Percentiles rank a stretch among this genome's conserved stretches.
Evolutionary conservation across 2,888 invertebrate species (phyloP).

Genomic region (Phortica okadai): DNA sequence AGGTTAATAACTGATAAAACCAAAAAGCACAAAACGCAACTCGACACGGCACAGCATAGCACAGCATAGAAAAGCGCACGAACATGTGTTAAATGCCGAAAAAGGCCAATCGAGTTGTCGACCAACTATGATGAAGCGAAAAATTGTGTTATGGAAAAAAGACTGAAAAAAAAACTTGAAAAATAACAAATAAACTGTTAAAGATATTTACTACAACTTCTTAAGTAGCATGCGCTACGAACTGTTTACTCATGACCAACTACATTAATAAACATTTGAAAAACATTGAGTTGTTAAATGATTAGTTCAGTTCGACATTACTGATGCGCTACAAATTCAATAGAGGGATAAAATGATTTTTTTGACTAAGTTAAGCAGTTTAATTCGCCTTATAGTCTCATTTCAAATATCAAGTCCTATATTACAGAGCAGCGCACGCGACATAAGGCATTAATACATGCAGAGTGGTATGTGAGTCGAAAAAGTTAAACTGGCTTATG

Average conservation of each 20-base stretch:
- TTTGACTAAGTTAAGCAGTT: neutral
- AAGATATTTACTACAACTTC: constrained; percentile 19
- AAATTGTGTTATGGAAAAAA: constrained; percentile 3
- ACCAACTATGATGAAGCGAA: constrained; percentile 26
- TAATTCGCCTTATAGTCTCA: no score
- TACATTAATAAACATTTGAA: neutral
- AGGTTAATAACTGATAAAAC: constrained; percentile 67
- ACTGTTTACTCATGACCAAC: constrained; percentile 19
- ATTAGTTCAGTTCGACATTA: no score
- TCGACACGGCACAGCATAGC: constrained; percentile 8
- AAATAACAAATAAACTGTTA: constrained; percentile 11
- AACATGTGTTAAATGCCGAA: neutral
- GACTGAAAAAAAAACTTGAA: neutral
- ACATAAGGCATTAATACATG: no score
- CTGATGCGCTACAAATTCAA: no score
- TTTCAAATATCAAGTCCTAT: no score
- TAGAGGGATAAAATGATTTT: neutral
- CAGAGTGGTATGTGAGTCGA: no score
- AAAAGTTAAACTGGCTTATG: no score
- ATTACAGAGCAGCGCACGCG: no score
- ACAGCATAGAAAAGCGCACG: neutral
- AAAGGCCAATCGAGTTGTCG: constrained; percentile 14
- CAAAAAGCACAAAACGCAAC: constrained; percentile 22
- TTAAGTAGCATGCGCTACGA: constrained; percentile 28
- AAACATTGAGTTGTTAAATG: neutral